Conservation (phyloP, 2,797 vertebrate species). For the Rallus crepitans region DNA sequence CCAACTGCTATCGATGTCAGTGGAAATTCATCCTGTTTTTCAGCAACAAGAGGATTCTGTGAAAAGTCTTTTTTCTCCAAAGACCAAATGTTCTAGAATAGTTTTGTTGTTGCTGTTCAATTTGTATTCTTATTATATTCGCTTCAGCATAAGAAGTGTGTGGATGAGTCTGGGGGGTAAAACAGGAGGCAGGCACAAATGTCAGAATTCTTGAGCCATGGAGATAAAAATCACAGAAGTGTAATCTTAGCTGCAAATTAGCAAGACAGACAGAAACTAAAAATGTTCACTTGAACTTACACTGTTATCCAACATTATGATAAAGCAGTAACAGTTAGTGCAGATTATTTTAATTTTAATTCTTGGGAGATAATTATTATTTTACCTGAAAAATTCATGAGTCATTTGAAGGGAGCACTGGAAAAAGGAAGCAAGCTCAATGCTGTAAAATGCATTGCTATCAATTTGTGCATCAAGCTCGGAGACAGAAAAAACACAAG, state of each 20-base stretch:
- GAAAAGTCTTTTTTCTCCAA: background rate
- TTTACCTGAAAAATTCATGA: slow-evolving; percentile 59
- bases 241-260: slow-evolving; percentile 56
- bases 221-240: slow-evolving; percentile 41
- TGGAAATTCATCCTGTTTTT: slow-evolving; percentile 9
- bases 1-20: background rate
- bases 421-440: slow-evolving; percentile 34
- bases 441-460: slow-evolving; percentile 1
- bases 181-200: slow-evolving; percentile 21
- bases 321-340: slow-evolving; percentile 31
- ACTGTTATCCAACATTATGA: slow-evolving; percentile 30
- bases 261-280: slow-evolving; percentile 9
- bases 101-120: background rate
- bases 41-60: background rate
- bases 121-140: slow-evolving; percentile 36
- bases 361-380: slow-evolving; percentile 63
- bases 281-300: slow-evolving; percentile 49
- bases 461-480: slow-evolving; percentile 44
- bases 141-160: background rate
- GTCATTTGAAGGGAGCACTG: slow-evolving; percentile 42
- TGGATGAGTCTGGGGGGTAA: background rate
- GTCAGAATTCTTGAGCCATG: slow-evolving; percentile 40
- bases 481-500: slow-evolving; percentile 27
- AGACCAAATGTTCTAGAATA: slow-evolving; percentile 11
- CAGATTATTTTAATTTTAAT: slow-evolving; percentile 56